phyloP scores from a whole-genome alignment of 2,113 vertebrate species.

The Oryzias curvinotus region DNA sequence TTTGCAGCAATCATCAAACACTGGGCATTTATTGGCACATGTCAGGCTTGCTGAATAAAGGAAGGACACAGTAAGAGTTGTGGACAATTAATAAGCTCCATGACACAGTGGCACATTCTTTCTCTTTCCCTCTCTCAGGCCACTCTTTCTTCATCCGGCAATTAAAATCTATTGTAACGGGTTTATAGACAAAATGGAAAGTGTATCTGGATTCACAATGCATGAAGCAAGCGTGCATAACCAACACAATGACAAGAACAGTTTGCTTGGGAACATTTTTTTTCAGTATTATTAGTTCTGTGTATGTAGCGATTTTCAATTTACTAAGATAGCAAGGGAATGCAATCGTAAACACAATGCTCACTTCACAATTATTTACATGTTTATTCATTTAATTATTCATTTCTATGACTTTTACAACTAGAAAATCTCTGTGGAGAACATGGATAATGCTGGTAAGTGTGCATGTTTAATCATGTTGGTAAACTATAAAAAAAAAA shows the following conservation, averaged over 20 bases:
- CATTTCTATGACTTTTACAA: too few species aligned
- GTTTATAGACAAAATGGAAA: conserved; percentile 63
- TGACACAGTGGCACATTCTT: conserved; percentile 30
- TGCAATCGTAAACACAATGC: too few species aligned
- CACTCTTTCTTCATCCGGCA: conserved; percentile 36
- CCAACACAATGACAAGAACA: conserved; percentile 40
- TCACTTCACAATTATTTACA: too few species aligned
- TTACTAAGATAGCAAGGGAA: too few species aligned
- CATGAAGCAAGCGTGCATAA: conserved; percentile 32
- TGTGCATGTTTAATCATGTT: too few species aligned
- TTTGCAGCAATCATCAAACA: conserved; percentile 51
- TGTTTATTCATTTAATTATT: too few species aligned
- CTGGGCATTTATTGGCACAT: conserved; percentile 55
- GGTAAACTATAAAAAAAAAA: too few species aligned
- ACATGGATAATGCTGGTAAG: too few species aligned
- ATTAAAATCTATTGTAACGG: conserved; percentile 57
- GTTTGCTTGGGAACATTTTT: conserved; percentile 48
- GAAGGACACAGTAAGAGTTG: conserved; percentile 56
- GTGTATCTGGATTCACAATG: conserved; percentile 50
- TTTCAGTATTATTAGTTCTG: conserved; percentile 47
- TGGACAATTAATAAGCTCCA: conserved; percentile 57
- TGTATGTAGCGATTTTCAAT: not conserved
- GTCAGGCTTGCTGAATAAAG: conserved; percentile 42
- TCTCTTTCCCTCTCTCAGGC: conserved; percentile 21
- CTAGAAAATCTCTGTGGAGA: too few species aligned